Conservation (phyloP, 2,113 vertebrate species). For the Labeo rohita region DNA sequence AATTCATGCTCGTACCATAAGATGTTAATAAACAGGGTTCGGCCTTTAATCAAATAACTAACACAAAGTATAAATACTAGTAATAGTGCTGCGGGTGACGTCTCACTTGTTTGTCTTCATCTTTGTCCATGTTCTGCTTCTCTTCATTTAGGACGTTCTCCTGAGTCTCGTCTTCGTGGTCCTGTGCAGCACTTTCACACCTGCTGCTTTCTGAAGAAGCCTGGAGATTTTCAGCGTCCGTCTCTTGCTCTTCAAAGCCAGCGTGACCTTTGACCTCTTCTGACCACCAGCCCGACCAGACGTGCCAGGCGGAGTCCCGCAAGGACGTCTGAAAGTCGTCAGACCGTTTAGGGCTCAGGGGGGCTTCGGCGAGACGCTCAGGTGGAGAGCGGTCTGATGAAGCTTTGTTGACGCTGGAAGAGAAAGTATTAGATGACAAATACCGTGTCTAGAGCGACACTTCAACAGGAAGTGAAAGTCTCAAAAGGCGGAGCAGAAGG, state of each 20-base stretch:
- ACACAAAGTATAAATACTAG: not conserved
- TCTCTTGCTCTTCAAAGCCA: not conserved
- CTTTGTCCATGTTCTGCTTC: conserved; percentile 15
- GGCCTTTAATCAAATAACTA: not conserved
- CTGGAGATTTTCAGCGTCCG: not conserved
- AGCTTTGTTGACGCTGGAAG: not conserved
- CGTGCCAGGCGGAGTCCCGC: not conserved
- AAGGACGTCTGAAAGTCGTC: not conserved
- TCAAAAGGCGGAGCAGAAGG: not conserved
- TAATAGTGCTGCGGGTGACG: not conserved
- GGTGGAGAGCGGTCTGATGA: not conserved
- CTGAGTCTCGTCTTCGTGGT: not conserved
- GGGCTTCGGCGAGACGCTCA: not conserved
- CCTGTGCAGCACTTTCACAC: not conserved
- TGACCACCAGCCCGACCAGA: conserved; percentile 34
- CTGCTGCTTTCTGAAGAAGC: not conserved
- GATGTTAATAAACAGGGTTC: not conserved
- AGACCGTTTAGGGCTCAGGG: not conserved
- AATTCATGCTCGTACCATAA: not conserved
- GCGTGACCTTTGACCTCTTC: not conserved
- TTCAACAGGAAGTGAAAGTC: conserved; percentile 47
- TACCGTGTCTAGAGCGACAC: not conserved
- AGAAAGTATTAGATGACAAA: not conserved
- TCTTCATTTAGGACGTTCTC: conserved; percentile 1
- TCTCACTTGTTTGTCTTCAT: conserved; percentile 28